A percentile compares a stretch with the other conserved stretches of the same genome.
Conservation (phyloP, 2,888 invertebrate genomes). For the Melolontha melolontha region DNA sequence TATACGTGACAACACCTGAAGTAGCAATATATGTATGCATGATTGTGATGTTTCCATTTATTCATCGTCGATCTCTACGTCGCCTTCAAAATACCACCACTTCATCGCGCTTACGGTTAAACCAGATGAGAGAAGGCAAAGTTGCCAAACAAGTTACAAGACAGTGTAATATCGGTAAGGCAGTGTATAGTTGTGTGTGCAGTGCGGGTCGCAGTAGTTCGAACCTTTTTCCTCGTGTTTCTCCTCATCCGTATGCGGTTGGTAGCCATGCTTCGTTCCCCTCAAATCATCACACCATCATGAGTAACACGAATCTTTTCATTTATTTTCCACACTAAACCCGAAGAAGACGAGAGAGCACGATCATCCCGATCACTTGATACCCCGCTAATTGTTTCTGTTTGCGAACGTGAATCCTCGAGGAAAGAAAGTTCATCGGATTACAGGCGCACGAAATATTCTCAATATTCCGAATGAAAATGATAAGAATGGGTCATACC, state of each 20-base stretch:
- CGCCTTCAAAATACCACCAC: constrained; percentile 38
- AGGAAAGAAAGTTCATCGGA: too few relatives aligned
- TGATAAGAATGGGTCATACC: neutral
- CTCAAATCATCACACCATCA: constrained; percentile 16
- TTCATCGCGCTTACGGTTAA: constrained; percentile 52
- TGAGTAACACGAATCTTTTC: neutral
- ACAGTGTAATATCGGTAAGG: constrained; percentile 43
- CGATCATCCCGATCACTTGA: too few relatives aligned
- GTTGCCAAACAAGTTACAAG: constrained; percentile 55
- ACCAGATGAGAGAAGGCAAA: constrained; percentile 52
- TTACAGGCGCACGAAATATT: too few relatives aligned
- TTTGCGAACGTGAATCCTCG: too few relatives aligned
- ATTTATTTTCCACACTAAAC: neutral
- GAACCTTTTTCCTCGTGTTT: constrained; percentile 1
- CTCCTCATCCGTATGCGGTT: constrained; percentile 35
- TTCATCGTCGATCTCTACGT: constrained; percentile 15
- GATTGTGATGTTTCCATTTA: constrained; percentile 19
- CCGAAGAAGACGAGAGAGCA: too few relatives aligned
- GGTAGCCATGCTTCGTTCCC: constrained; percentile 39
- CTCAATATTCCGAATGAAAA: constrained; percentile 5
- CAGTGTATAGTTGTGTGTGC: constrained; percentile 27
- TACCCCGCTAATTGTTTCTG: too few relatives aligned
- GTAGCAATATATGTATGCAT: neutral
- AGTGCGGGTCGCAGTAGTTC: constrained; percentile 11
- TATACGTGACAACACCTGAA: neutral